Base-by-base conservation (phyloP, 2,888 invertebrate species). In the Heteropelma amictum region DNA sequence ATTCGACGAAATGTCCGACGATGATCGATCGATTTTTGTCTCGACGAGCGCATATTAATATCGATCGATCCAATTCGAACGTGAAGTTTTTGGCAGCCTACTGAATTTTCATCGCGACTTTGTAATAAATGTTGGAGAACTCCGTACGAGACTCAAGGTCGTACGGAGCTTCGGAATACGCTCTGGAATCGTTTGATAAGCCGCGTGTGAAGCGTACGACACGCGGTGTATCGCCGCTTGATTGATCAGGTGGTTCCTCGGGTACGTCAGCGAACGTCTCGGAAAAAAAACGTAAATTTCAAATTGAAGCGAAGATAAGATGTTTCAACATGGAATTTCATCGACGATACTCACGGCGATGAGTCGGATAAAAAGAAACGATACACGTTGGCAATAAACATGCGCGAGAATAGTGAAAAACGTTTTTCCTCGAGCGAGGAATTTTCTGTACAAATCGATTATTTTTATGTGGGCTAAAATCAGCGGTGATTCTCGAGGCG, bases 221-320 rank as follows among this genome's bases (percentile, higher is more conserved):
- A n/a, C 40, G 35, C 33, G 23, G 58, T 30, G 42, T 63, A 40
- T 12, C n/a, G 26, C 14, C 51, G 38, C 49, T 70, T 74, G 70
- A 74, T 74, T 74, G 70, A 74, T 74, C 74, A 74, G 74, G 74
- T 74, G 69, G 53, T n/a, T n/a, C 17, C 64, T 49, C 51, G 42
- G 53, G 42, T 28, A 7, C 54, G 45, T 56, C 21, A 49, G 54
- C 14, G 63, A 63, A 21, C 28, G 30, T 54, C 53, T 19, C 58
- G 54, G 30, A 21, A 63, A 26, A 61, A 54, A n/a, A 35, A 60
- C 69, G 67, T 56, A 23, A 35, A 54, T 74, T 56, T 76, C 61
- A 63, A 77, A 38, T 35, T 33, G 26, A 60, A n/a, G 38, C 4
- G 40, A 61, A 47, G 60, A 74, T 70, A 70, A 65, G 47, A 47